phyloP scores from a whole-genome alignment of 2,113 vertebrate species.

The Hydrolagus affinis region DNA sequence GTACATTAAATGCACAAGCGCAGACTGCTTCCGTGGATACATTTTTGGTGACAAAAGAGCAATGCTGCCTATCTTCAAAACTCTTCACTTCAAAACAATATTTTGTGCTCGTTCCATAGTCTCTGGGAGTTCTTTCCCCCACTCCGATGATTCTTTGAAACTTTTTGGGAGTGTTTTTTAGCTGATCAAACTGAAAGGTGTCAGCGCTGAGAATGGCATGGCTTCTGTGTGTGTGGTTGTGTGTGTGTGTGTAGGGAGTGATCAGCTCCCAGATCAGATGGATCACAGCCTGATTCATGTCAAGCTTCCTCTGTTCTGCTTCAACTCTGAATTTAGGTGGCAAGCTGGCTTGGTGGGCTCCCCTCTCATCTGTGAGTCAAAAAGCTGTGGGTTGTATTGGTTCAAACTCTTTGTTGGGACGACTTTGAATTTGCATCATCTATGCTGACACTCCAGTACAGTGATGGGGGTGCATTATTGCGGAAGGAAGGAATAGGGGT shows the following conservation, averaged over 20 bases:
- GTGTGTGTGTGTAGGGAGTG: not conserved
- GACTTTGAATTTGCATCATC: no score
- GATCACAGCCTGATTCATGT: not conserved
- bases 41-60: slow-evolving; percentile 1
- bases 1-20: not conserved
- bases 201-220: not conserved
- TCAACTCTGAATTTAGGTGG: not conserved
- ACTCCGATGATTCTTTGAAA: not conserved
- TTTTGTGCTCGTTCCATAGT: not conserved
- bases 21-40: not conserved
- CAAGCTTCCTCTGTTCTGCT: not conserved
- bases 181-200: not conserved
- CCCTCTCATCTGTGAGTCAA: no score
- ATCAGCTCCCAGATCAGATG: not conserved
- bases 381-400: no score
- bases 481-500: no score
- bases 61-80: not conserved
- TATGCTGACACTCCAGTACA: no score
- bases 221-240: no score
- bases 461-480: no score
- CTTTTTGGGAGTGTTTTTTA: not conserved
- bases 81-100: not conserved
- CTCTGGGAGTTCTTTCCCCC: no score
- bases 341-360: no score
- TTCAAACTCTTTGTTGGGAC: no score